These are phyloP conservation scores for Nesoenas mayeri DNA, from an alignment of 2,113 vertebrate species.

Conservation along the genomic window DNA sequence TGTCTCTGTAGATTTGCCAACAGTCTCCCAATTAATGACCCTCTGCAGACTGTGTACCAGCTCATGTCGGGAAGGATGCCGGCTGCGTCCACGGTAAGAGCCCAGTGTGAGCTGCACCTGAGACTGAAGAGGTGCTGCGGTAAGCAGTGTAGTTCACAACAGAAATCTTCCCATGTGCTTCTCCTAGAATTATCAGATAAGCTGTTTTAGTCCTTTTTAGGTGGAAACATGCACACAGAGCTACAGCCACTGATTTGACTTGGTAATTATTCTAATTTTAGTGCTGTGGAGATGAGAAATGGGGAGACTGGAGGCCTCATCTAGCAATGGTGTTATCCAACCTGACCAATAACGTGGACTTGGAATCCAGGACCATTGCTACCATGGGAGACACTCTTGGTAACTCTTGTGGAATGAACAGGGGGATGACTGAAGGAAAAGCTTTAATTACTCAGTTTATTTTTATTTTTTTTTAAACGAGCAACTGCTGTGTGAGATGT, in stretches of 20 bases:
- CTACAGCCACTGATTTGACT: background rate
- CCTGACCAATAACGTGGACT: slow-evolving; percentile 86
- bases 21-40: slow-evolving; percentile 97
- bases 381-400: slow-evolving; percentile 98
- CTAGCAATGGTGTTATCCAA: slow-evolving; percentile 98
- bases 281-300: slow-evolving; percentile 98
- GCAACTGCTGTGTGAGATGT: background rate
- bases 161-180: background rate
- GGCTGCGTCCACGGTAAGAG: slow-evolving; percentile 90
- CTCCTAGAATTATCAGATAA: background rate
- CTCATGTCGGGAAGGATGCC: slow-evolving; percentile 98
- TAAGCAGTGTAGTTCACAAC: background rate
- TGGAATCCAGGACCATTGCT: slow-evolving; percentile 89
- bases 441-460: background rate
- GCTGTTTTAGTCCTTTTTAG: background rate
- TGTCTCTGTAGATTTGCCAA: slow-evolving; percentile 89
- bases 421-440: slow-evolving; percentile 5
- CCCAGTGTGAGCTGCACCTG: background rate
- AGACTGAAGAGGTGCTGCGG: background rate
- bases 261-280: slow-evolving; percentile 53
- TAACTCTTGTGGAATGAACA: slow-evolving; percentile 61
- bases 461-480: background rate
- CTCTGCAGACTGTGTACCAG: slow-evolving; percentile 97
- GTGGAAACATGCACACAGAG: background rate
- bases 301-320: slow-evolving; percentile 98